Percentiles rank a stretch among this genome's conserved stretches.
These are phyloP conservation scores for Musca vetustissima DNA, from an alignment of 1,140 invertebrate species.

Conservation along the genomic window DNA sequence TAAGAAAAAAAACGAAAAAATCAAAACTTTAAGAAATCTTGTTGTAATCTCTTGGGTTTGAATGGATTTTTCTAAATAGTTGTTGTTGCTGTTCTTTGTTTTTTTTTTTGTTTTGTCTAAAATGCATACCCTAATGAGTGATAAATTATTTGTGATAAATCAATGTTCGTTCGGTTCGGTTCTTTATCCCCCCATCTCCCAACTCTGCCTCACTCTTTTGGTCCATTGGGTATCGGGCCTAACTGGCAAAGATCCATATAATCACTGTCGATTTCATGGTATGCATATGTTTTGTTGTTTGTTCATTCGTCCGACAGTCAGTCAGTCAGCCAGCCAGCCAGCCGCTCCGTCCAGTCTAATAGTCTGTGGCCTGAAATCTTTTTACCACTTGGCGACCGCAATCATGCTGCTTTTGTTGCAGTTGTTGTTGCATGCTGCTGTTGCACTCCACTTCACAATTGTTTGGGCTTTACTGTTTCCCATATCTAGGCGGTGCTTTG, in stretches of 20 bases:
- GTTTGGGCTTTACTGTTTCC: no score
- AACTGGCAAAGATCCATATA: not conserved
- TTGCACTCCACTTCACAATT: no score
- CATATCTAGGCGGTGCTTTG: not conserved
- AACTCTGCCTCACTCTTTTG: not conserved
- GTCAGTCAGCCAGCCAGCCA: no score
- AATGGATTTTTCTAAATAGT: not conserved
- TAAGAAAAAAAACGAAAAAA: not conserved
- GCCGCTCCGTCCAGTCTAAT: no score
- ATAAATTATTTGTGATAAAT: conserved; percentile 34
- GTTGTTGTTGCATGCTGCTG: no score
- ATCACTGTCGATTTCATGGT: conserved; percentile 12
- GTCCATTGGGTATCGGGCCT: not conserved
- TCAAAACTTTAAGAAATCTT: not conserved
- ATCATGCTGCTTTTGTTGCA: not conserved
- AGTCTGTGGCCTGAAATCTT: no score
- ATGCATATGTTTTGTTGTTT: no score
- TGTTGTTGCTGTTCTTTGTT: not conserved
- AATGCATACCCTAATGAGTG: conserved; percentile 34
- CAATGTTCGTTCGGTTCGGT: conserved; percentile 22
- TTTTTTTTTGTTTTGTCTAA: conserved; percentile 9
- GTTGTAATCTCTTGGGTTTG: conserved; percentile 1
- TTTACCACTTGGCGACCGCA: not conserved
- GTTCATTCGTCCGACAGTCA: no score
- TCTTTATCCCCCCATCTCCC: no score